Conservation (phyloP, 2,113 vertebrate genomes). For the Notothenia rossii region DNA sequence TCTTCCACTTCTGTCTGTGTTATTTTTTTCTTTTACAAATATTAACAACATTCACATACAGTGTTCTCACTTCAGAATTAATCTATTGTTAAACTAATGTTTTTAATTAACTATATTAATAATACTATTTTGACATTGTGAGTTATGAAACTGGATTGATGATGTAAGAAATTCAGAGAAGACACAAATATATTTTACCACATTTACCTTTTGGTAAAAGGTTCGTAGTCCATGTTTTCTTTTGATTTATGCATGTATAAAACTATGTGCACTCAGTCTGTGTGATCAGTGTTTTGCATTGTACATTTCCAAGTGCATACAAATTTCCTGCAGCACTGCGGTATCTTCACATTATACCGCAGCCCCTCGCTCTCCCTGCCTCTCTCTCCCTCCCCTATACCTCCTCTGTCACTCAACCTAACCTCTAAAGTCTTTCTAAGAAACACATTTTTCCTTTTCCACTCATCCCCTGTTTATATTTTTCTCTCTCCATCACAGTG, state of each 20-base stretch:
- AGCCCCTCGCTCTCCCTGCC: constrained; percentile 58
- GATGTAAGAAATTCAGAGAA: constrained; percentile 64
- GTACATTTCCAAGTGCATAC: constrained; percentile 69
- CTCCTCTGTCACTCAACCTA: constrained; percentile 53
- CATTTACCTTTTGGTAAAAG: constrained; percentile 50
- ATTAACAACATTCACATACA: constrained; percentile 51
- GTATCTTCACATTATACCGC: constrained; percentile 64
- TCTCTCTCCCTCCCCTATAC: constrained; percentile 43
- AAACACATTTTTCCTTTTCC: constrained; percentile 29
- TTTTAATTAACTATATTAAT: constrained; percentile 41
- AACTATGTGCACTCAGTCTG: constrained; percentile 62
- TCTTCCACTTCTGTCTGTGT: constrained; percentile 29
- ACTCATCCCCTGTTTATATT: constrained; percentile 7
- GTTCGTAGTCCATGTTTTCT: constrained; percentile 29
- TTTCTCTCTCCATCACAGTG: constrained; percentile 14
- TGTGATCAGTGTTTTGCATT: constrained; percentile 59
- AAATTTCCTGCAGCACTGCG: constrained; percentile 77
- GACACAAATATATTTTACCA: constrained; percentile 44
- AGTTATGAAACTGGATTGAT: constrained; percentile 52
- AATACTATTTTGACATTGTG: constrained; percentile 39
- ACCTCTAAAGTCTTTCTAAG: constrained; percentile 57
- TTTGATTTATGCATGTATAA: constrained; percentile 58
- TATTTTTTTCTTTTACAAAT: constrained; percentile 33
- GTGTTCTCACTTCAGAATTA: constrained; percentile 45
- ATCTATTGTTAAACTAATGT: constrained; percentile 41